A percentile compares a stretch with the other conserved stretches of the same genome.
These are phyloP conservation scores for Paramormyrops kingsleyae DNA, from an alignment of 2,113 vertebrate genomes.

Conservation along the genomic window DNA sequence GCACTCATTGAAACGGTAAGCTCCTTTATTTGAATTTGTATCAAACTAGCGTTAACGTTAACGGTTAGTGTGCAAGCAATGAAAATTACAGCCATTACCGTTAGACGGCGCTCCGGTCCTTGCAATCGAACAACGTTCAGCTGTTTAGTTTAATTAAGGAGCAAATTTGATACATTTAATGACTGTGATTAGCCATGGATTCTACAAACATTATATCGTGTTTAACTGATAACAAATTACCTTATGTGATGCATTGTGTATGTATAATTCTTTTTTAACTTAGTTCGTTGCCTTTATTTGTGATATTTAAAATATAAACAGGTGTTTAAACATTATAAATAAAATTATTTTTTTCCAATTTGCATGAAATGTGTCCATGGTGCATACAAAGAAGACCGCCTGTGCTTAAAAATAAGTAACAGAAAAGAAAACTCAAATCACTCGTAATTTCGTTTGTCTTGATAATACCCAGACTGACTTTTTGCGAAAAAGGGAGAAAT, in stretches of 20 bases:
- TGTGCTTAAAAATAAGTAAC: not conserved
- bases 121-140: conserved; percentile 43
- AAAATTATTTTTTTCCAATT: not conserved
- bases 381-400: not conserved
- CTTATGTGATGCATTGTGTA: conserved; percentile 60
- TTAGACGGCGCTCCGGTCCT: conserved; percentile 65
- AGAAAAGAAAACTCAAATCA: not conserved
- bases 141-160: conserved; percentile 86
- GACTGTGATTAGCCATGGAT: conserved; percentile 90
- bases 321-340: conserved; percentile 27
- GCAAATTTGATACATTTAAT: conserved; percentile 96
- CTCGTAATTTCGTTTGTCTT: conserved; percentile 1
- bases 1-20: not conserved
- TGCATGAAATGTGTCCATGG: not conserved
- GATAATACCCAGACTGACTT: not conserved
- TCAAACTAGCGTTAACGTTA: not conserved
- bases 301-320: conserved; percentile 58
- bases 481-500: not conserved
- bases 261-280: conserved; percentile 35
- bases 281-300: conserved; percentile 25
- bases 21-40: not conserved
- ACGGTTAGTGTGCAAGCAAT: not conserved
- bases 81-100: conserved; percentile 37
- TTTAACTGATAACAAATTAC: conserved; percentile 72
- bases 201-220: conserved; percentile 90